Evolutionary conservation across 2,888 invertebrate species (phyloP), one percentile per base, ranked within the genome.

Genomic region (Sminthurinus aureus): DNA sequence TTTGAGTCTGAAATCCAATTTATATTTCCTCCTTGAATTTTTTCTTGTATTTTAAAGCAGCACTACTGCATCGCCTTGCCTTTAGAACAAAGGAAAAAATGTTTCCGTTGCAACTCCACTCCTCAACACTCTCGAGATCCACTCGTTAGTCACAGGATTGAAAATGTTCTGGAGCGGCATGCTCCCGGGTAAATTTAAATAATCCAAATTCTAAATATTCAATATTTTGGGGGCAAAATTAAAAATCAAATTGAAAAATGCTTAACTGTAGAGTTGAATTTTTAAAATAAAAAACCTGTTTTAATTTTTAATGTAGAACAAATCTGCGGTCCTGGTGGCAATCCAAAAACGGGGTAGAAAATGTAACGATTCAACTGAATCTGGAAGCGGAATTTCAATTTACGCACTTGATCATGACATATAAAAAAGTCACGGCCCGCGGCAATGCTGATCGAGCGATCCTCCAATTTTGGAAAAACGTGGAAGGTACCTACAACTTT

Each of bases 381-480:
- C 92, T 99, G 91, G 99, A 99, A 91, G 98, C 99, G 0, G 99
- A 99, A 91, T 99, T 99, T 91, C 99, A 99, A 91, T 97, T 99
- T 90, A 99, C 99, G 0, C 99, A 99, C 92, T 93, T 99, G 98
- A n/a, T 99, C 90, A 96, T 95, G 74, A n/a, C n/a, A n/a, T n/a
- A 99, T 99, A 90, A 98, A 98, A 91, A 99, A 99, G 0, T 99
- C 99, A 91, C 93, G 99, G 84, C 99, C 99, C 1, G 96, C 98
- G 22, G 98, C 98, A 84, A 98, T 99, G 98, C 92, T 98, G 86
- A 97, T 99, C 87, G 99, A 99, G 91, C 92, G 98, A 87, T 98
- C 98, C 0, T 96, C 95, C 89, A 99, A 99, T 91, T 98, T 96
- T 90, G 98, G 98, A 71, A 93, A 94, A 90, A 97, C 97, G 12